Evolutionary conservation across 2,888 invertebrate genomes (phyloP).

Genomic region (Erynnis tages): DNA sequence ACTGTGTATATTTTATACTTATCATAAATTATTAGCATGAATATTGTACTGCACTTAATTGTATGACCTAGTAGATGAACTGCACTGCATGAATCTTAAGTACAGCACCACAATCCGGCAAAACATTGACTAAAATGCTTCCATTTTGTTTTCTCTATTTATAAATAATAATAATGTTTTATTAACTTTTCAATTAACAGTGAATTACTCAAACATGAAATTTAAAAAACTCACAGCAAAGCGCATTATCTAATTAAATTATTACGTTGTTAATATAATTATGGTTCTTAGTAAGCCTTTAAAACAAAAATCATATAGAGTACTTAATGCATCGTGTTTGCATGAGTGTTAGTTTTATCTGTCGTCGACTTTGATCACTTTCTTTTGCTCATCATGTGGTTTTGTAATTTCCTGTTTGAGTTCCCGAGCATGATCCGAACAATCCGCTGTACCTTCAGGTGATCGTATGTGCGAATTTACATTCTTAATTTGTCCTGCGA

Average conservation of each 20-base stretch:
- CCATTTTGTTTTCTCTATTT: conserved; percentile 19
- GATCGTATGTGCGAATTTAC: conserved; percentile 5
- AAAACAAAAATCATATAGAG: not conserved
- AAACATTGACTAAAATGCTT: conserved; percentile 14
- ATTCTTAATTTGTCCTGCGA: not conserved
- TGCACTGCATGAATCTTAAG: conserved; percentile 63
- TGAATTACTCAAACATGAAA: conserved; percentile 64
- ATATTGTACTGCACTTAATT: conserved; percentile 44
- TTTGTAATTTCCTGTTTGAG: conserved; percentile 73
- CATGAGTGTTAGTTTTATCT: conserved; percentile 5
- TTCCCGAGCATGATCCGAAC: conserved; percentile 50
- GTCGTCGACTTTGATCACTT: conserved; percentile 27
- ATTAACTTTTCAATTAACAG: conserved; percentile 38
- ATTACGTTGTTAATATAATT: conserved; percentile 7
- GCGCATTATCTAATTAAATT: no score
- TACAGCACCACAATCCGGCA: conserved; percentile 42
- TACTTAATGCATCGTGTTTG: conserved; percentile 17
- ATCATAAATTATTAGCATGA: conserved; percentile 38
- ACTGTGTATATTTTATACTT: conserved; percentile 12
- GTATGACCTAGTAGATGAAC: conserved; percentile 48
- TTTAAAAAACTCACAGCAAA: conserved; percentile 43
- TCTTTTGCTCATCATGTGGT: conserved; percentile 47
- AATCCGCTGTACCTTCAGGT: conserved; percentile 22
- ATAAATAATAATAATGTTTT: conserved; percentile 16
- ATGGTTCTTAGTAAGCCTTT: not conserved